Percentiles rank a stretch among this genome's conserved stretches.
These are phyloP conservation scores for Brachionus plicatilis DNA, from an alignment of 1,140 invertebrate genomes.

Conservation along the genomic window DNA sequence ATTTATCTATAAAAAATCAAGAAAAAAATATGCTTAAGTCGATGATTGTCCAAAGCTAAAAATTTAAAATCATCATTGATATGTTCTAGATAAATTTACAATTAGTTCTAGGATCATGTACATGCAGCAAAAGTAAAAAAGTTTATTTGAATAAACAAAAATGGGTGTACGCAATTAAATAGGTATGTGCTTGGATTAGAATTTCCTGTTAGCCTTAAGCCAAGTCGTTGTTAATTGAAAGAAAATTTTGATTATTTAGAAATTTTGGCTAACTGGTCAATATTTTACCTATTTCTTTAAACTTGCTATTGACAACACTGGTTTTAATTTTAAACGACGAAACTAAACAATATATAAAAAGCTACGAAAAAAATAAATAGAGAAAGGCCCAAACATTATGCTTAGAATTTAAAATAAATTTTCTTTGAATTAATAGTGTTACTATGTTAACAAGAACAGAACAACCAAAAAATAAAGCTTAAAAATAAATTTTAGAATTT, in stretches of 20 bases:
- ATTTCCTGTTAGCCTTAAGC: background rate
- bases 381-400: background rate
- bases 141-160: background rate
- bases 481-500: background rate
- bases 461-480: background rate
- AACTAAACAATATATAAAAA: background rate
- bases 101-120: background rate
- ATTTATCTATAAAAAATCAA: background rate
- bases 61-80: background rate
- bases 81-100: background rate
- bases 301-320: background rate
- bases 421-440: background rate
- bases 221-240: background rate
- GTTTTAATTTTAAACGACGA: background rate
- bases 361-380: background rate
- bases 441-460: conserved; percentile 26
- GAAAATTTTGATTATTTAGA: background rate
- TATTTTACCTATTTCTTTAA: background rate
- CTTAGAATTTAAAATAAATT: background rate
- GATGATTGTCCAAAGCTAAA: background rate
- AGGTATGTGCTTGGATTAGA: background rate
- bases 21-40: background rate
- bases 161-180: background rate
- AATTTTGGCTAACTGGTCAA: background rate
- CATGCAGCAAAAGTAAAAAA: background rate